Conservation (phyloP, 2,888 invertebrate species). For the Ennomos erosarius region DNA sequence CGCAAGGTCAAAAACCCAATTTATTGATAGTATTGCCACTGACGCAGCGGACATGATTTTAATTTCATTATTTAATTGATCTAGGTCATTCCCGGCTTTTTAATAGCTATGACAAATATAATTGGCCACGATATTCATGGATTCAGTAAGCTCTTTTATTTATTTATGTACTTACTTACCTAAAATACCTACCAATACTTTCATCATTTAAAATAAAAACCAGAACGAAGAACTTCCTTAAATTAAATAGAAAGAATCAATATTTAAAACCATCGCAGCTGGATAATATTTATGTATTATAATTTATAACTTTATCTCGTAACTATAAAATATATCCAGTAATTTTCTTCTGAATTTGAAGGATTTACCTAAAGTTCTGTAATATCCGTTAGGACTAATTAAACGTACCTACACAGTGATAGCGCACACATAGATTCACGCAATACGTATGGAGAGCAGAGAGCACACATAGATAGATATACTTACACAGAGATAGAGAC, state of each 20-base stretch:
- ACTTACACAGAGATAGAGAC: conserved; percentile 57
- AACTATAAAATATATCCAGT: conserved; percentile 3
- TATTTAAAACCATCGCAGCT: too few relatives aligned
- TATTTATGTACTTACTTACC: too few relatives aligned
- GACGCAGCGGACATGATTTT: conserved; percentile 54
- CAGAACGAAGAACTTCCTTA: too few relatives aligned
- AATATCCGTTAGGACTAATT: conserved; percentile 83
- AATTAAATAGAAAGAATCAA: too few relatives aligned
- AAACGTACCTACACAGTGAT: conserved; percentile 60
- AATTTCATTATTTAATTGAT: conserved; percentile 48
- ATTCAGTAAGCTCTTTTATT: conserved; percentile 1
- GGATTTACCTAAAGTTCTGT: conserved; percentile 78
- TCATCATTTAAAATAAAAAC: too few relatives aligned
- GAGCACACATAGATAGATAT: conserved; percentile 47
- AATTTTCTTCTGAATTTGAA: conserved; percentile 56
- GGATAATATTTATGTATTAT: too few relatives aligned
- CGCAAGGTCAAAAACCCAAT: conserved; percentile 61
- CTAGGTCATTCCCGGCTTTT: conserved; percentile 23
- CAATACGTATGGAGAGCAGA: conserved; percentile 33
- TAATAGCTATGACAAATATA: neutral
- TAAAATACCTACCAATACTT: too few relatives aligned
- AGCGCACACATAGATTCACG: conserved; percentile 30
- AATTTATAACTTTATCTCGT: too few relatives aligned
- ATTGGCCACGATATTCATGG: neutral
- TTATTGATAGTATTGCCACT: conserved; percentile 70